These are phyloP conservation scores for Drosophila insularis DNA, from an alignment of 1,140 invertebrate genomes.

Conservation along the genomic window DNA sequence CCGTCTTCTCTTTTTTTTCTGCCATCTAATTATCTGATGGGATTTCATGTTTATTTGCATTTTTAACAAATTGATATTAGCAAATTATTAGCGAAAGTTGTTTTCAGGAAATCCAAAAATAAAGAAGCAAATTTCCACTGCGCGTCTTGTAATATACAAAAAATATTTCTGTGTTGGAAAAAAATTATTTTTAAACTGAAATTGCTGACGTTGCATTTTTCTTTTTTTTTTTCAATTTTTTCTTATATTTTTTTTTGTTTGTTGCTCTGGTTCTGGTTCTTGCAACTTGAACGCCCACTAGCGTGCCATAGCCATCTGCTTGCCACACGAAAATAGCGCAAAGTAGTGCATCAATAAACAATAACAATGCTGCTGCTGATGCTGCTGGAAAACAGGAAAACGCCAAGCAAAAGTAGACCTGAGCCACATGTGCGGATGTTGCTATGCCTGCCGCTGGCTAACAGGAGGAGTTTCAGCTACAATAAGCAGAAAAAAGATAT, in stretches of 20 bases:
- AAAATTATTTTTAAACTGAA: conserved; percentile 35
- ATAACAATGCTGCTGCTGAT: conserved; percentile 67
- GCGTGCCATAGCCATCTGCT: conserved; percentile 59
- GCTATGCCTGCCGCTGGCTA: conserved; percentile 53
- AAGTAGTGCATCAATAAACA: conserved; percentile 81
- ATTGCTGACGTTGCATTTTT: conserved; percentile 34
- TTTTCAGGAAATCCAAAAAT: neutral
- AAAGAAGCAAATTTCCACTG: neutral
- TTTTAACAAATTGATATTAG: conserved; percentile 33
- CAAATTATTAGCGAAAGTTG: conserved; percentile 40
- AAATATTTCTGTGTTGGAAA: neutral
- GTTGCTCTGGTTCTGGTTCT: conserved; percentile 27
- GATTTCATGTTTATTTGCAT: conserved; percentile 39
- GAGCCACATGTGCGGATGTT: conserved; percentile 74
- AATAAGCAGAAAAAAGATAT: conserved; percentile 22
- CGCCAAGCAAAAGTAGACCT: conserved; percentile 28
- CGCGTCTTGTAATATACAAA: conserved; percentile 1
- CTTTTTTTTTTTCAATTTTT: neutral
- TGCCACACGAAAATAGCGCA: conserved; percentile 75
- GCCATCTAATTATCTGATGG: conserved; percentile 35
- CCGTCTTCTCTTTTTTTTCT: neutral
- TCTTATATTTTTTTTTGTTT: conserved; percentile 44
- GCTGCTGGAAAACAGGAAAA: conserved; percentile 62
- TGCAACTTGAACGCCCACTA: conserved; percentile 63
- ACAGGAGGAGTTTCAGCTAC: conserved; percentile 33